These are phyloP conservation scores for Neodon shergylaensis DNA, from an alignment of 2,113 vertebrate genomes.

Conservation along the genomic window DNA sequence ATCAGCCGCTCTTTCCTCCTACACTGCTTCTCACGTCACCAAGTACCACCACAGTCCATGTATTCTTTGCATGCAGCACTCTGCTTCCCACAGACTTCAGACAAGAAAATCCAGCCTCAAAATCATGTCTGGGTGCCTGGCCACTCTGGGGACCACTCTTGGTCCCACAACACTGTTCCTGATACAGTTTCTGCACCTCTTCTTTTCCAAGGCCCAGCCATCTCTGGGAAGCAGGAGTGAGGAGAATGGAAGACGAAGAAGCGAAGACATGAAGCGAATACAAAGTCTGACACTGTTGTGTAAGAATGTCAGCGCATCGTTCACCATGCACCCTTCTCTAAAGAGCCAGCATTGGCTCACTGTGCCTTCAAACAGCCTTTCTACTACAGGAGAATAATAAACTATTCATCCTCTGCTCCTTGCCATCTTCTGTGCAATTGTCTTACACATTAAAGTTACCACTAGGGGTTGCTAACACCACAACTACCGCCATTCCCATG, in stretches of 20 bases:
- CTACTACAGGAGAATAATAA: neutral
- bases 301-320: neutral
- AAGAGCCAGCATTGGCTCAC: neutral
- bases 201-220: neutral
- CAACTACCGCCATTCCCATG: neutral
- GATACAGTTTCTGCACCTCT: neutral
- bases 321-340: neutral
- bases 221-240: neutral
- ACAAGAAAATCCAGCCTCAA: neutral
- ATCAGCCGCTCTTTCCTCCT: neutral
- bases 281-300: neutral
- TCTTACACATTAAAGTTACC: neutral
- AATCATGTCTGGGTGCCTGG: neutral
- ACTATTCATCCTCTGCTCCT: neutral
- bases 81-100: neutral
- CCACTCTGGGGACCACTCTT: neutral
- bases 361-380: neutral
- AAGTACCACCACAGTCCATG: neutral
- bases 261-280: neutral
- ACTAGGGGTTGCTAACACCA: rapidly evolving
- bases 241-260: neutral
- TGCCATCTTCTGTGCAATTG: neutral
- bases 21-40: neutral
- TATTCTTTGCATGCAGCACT: neutral
- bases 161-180: neutral